These are phyloP conservation scores for Cantharis flavilabris DNA, from an alignment of 2,888 invertebrate genomes.

Conservation along the genomic window DNA sequence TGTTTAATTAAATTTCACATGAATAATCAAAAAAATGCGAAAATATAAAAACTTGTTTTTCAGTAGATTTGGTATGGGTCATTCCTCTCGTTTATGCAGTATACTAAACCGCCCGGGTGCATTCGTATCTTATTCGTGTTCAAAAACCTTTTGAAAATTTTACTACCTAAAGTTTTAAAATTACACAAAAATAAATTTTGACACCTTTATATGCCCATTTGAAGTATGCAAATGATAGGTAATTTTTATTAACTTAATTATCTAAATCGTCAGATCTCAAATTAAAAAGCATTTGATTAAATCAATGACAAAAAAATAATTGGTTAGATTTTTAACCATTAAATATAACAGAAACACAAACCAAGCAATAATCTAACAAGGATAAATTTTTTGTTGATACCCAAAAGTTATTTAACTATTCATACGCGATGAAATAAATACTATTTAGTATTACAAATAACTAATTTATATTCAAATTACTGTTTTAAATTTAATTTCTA, in stretches of 20 bases:
- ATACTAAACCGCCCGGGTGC: slow-evolving; percentile 36
- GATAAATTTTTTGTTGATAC: background rate
- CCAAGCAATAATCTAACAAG: background rate
- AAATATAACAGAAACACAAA: background rate
- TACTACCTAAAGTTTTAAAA: background rate
- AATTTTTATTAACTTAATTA: background rate
- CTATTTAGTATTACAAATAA: background rate
- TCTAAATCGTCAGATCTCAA: background rate
- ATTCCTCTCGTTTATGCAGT: slow-evolving; percentile 47
- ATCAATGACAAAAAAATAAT: background rate
- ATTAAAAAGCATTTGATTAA: background rate
- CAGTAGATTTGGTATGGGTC: slow-evolving; percentile 50
- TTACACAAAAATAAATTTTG: background rate
- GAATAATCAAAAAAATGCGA: slow-evolving; percentile 43
- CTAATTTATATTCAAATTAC: background rate
- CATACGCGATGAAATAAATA: background rate
- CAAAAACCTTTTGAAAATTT: background rate
- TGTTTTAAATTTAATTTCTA: background rate
- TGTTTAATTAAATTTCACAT: slow-evolving; percentile 43
- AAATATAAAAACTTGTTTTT: slow-evolving; percentile 49
- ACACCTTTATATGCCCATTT: background rate
- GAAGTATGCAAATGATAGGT: background rate
- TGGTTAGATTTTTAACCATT: background rate
- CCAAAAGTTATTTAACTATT: background rate
- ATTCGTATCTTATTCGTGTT: slow-evolving; percentile 29